Evolutionary conservation across 2,113 vertebrate species (phyloP).

Genomic region (Campylorhamphus procurvoides): DNA sequence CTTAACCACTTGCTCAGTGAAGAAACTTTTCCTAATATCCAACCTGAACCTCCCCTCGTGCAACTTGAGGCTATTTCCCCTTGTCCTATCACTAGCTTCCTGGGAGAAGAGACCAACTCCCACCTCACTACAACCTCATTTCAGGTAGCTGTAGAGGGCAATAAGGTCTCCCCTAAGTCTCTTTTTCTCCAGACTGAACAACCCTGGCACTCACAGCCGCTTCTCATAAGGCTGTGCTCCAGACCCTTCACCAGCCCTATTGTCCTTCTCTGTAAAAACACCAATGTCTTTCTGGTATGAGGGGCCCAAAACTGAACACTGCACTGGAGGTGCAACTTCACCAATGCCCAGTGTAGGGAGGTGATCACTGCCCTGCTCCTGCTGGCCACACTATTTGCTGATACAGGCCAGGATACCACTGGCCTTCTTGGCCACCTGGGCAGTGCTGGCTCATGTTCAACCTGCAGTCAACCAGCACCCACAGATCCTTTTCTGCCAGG

Average conservation of each 20-base stretch:
- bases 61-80: neutral
- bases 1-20: neutral
- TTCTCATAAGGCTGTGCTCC: neutral
- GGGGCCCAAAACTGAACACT: neutral
- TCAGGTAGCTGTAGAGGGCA: neutral
- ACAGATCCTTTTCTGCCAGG: neutral
- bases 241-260: neutral
- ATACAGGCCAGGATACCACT: neutral
- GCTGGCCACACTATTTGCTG: neutral
- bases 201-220: neutral
- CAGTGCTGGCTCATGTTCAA: neutral
- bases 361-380: neutral
- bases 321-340: neutral
- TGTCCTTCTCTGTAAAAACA: accelerated
- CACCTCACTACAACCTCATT: neutral
- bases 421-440: neutral
- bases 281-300: neutral
- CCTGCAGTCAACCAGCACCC: accelerated
- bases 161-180: neutral
- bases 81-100: neutral
- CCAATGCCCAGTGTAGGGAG: accelerated
- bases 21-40: neutral
- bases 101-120: neutral
- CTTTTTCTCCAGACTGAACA: neutral
- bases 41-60: neutral